phyloP scores from a whole-genome alignment of 1,140 invertebrate genomes.

The Lepeophtheirus salmonis region DNA sequence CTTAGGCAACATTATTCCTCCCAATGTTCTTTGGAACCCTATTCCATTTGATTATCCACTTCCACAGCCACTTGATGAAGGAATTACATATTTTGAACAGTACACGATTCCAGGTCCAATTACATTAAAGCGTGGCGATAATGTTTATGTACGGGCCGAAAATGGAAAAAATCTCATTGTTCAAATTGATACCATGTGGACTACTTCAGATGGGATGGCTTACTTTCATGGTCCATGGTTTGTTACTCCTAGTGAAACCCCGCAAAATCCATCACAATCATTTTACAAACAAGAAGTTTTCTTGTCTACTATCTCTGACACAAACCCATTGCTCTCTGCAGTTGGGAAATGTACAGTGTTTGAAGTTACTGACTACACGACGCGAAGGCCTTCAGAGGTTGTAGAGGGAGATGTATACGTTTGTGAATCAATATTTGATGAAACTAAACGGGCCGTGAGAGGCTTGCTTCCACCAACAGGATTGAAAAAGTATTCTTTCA shows the following conservation, averaged over 20 bases:
- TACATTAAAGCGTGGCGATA: conserved; percentile 71
- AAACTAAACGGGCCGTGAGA: conserved; percentile 54
- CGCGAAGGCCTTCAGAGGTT: conserved; percentile 69
- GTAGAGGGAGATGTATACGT: conserved; percentile 77
- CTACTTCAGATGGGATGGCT: conserved; percentile 58
- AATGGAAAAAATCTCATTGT: conserved; percentile 67
- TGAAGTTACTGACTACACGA: conserved; percentile 9
- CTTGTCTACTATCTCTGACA: conserved; percentile 71
- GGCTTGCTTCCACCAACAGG: conserved; percentile 46
- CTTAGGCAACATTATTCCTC: not conserved
- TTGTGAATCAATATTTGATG: conserved; percentile 81
- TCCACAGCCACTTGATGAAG: conserved; percentile 30
- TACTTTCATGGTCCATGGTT: conserved; percentile 87
- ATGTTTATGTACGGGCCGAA: conserved; percentile 70
- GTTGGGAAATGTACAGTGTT: conserved; percentile 76
- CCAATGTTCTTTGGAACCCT: conserved; percentile 15
- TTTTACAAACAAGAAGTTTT: conserved; percentile 92
- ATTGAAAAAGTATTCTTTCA: conserved; percentile 50
- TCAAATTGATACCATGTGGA: conserved; percentile 87
- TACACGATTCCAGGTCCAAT: conserved; percentile 60
- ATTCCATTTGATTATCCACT: not conserved
- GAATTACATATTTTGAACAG: conserved; percentile 60
- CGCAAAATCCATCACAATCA: conserved; percentile 34
- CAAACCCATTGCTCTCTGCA: conserved; percentile 69
- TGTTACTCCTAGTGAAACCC: conserved; percentile 65